Conservation (phyloP, 2,888 invertebrate species). For the Drosophila nr. medialis region DNA sequence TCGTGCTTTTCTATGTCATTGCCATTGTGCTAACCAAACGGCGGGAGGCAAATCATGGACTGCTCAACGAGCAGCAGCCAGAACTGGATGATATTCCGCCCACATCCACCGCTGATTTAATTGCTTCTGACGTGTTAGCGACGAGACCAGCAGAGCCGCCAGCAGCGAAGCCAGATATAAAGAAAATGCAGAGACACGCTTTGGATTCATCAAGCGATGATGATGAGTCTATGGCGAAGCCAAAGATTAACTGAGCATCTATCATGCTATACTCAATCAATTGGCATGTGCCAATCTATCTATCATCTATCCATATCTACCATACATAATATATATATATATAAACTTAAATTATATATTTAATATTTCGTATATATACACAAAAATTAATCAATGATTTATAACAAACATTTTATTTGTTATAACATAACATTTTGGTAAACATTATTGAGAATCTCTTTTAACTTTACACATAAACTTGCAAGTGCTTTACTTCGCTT, state of each 20-base stretch:
- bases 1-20: slow-evolving; percentile 74
- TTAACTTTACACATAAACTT: slow-evolving; percentile 7
- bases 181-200: slow-evolving; percentile 5
- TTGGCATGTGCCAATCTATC: background rate
- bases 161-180: background rate
- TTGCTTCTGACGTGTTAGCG: slow-evolving; percentile 45
- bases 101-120: slow-evolving; percentile 32
- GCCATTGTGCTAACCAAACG: slow-evolving; percentile 71
- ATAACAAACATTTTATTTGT: slow-evolving; percentile 37
- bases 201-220: slow-evolving; percentile 25
- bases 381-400: background rate
- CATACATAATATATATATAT: background rate
- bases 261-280: background rate
- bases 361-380: background rate
- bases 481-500: background rate
- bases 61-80: slow-evolving; percentile 68
- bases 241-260: slow-evolving; percentile 19
- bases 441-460: slow-evolving; percentile 38
- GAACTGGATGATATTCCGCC: slow-evolving; percentile 27
- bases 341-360: background rate
- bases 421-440: slow-evolving; percentile 45
- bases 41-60: slow-evolving; percentile 70
- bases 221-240: slow-evolving; percentile 14
- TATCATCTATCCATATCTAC: background rate
- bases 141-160: slow-evolving; percentile 15